Evolutionary conservation across 92 coral and sea anemone genomes (phyloP).

Genomic region (Scolanthus callimorphus): DNA sequence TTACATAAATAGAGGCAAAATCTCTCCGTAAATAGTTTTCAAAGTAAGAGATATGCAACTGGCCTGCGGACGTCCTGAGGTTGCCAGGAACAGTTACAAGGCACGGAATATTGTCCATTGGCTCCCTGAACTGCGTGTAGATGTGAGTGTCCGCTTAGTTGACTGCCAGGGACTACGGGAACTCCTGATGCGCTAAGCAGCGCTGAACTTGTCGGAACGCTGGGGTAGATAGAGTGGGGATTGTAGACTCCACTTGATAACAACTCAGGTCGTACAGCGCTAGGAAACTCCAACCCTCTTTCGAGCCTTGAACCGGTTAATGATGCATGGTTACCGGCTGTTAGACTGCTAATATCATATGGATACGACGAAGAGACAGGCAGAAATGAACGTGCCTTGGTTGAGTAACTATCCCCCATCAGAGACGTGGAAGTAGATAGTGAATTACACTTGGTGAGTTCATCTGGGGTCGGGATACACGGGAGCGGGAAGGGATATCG

Average conservation of each 20-base stretch:
- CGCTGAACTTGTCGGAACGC: slow-evolving; percentile 66
- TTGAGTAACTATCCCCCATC: slow-evolving; percentile 68
- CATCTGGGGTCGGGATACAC: slow-evolving; percentile 86
- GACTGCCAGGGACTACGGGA: slow-evolving; percentile 70
- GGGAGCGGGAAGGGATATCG: slow-evolving; percentile 95
- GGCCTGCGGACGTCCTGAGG: slow-evolving; percentile 89
- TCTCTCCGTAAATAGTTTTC: slow-evolving; percentile 58
- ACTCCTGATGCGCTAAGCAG: slow-evolving; percentile 70
- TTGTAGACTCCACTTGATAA: slow-evolving; percentile 70
- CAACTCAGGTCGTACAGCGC: slow-evolving; percentile 83
- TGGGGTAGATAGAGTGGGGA: slow-evolving; percentile 77
- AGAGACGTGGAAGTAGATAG: slow-evolving; percentile 70
- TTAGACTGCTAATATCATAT: slow-evolving; percentile 49
- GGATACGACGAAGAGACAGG: slow-evolving; percentile 74
- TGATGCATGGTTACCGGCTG: slow-evolving; percentile 50
- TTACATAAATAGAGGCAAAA: slow-evolving; percentile 61
- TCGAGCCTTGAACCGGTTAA: slow-evolving; percentile 72
- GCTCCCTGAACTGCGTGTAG: slow-evolving; percentile 88
- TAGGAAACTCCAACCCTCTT: slow-evolving; percentile 83
- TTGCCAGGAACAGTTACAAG: slow-evolving; percentile 97
- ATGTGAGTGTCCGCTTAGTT: slow-evolving; percentile 76
- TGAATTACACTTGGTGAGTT: slow-evolving; percentile 73
- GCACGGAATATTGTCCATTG: slow-evolving; percentile 90
- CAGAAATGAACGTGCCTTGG: slow-evolving; percentile 83
- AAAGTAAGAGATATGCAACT: slow-evolving; percentile 91